A percentile compares a stretch with the other conserved stretches of the same genome.
Conservation (phyloP, 2,888 invertebrate species). For the Malthinus seriepunctatus region DNA sequence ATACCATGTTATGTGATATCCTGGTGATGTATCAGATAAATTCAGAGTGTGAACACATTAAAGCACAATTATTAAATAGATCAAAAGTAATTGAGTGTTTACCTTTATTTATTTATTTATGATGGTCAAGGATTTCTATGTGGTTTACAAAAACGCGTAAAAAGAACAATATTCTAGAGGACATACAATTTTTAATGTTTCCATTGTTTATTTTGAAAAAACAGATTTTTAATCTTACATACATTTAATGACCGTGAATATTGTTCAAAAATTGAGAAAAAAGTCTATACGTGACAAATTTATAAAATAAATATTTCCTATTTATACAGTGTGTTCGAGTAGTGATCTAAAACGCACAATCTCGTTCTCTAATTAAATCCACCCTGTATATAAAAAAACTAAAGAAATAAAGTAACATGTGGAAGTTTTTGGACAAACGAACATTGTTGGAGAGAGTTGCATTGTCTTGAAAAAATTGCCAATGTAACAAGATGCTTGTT, state of each 20-base stretch:
- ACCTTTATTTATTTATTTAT: neutral
- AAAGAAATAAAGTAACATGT: too few species aligned
- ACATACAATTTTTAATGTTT: neutral
- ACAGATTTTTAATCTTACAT: neutral
- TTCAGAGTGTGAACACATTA: neutral
- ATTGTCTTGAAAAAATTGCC: too few species aligned
- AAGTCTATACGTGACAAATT: conserved; percentile 2
- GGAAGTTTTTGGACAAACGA: too few species aligned
- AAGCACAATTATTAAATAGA: neutral
- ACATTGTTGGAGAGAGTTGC: too few species aligned
- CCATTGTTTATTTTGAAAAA: neutral
- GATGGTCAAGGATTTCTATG: neutral
- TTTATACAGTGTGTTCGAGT: too few species aligned
- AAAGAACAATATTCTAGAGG: neutral
- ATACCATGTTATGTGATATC: neutral
- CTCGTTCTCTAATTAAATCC: too few species aligned
- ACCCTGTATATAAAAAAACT: too few species aligned
- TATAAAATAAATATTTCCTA: neutral
- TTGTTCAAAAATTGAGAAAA: neutral
- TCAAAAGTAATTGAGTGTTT: neutral
- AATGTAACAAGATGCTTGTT: too few species aligned
- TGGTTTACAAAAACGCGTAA: neutral
- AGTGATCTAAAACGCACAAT: too few species aligned
- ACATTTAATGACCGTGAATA: conserved; percentile 4
- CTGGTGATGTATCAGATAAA: neutral